A percentile compares a stretch with the other conserved stretches of the same genome.
Evolutionary conservation across 1,140 invertebrate species (phyloP).

Genomic region (Ladona fulva): DNA sequence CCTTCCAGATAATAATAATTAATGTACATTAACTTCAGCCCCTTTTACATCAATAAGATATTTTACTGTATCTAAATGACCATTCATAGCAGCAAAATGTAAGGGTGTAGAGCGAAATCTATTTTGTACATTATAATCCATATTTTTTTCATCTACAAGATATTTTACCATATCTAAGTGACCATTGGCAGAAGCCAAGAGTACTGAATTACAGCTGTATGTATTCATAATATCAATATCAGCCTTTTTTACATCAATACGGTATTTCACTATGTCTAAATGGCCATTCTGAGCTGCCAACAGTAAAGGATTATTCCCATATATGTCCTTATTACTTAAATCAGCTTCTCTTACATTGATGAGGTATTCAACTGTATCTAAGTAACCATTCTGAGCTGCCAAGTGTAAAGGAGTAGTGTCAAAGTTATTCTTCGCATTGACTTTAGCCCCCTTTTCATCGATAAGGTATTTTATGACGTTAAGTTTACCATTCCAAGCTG

Average conservation of each 20-base stretch:
- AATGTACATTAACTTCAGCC: no score
- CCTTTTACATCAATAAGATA: no score
- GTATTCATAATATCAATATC: not conserved
- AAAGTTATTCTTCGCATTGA: not conserved
- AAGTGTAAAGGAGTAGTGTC: conserved; percentile 11
- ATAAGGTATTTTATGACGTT: not conserved
- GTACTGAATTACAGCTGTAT: not conserved
- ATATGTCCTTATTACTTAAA: not conserved
- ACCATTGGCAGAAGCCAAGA: not conserved
- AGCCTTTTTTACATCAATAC: not conserved
- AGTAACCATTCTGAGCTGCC: not conserved
- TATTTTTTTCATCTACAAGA: not conserved
- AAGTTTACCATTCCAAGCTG: no score
- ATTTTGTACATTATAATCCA: no score
- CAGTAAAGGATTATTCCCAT: not conserved
- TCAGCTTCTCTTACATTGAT: not conserved
- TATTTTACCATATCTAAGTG: not conserved
- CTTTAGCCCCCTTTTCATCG: not conserved
- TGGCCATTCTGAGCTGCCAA: not conserved
- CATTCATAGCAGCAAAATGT: no score
- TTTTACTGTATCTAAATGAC: no score
- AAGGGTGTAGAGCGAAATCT: no score
- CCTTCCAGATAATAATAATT: no score
- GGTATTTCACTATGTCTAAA: not conserved
- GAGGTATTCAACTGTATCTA: no score